Evolutionary conservation across 2,888 invertebrate genomes (phyloP).

Genomic region (Epiblema foenella): DNA sequence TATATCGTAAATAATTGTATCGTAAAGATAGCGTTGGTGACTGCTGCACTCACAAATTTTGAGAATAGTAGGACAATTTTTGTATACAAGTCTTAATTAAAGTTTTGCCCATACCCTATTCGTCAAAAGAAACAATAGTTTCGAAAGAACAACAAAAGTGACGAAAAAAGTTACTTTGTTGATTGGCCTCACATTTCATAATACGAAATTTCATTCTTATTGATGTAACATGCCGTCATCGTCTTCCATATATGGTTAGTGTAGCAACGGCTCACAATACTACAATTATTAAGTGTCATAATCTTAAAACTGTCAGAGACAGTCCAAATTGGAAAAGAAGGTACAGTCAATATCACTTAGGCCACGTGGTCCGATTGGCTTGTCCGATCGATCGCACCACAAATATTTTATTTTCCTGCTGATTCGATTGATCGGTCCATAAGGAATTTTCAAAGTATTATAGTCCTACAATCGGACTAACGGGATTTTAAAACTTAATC

Average conservation of each 20-base stretch:
- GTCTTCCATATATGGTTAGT: conserved; percentile 27
- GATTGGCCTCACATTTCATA: conserved; percentile 24
- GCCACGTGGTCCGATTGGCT: no score
- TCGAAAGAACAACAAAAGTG: conserved; percentile 5
- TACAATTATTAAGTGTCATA: conserved; percentile 40
- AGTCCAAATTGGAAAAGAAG: background rate
- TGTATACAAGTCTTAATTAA: background rate
- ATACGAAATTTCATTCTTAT: conserved; percentile 9
- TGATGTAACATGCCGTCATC: conserved; percentile 32
- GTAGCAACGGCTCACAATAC: conserved; percentile 35
- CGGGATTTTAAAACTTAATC: no score
- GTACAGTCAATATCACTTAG: no score
- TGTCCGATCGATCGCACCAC: no score
- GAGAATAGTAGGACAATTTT: background rate
- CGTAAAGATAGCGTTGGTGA: no score
- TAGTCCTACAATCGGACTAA: no score
- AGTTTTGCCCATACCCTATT: no score
- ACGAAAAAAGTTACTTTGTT: background rate
- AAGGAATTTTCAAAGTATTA: no score
- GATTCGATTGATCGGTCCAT: no score
- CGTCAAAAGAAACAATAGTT: background rate
- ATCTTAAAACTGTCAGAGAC: conserved; percentile 22
- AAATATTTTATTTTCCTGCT: no score
- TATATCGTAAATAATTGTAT: no score
- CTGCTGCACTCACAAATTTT: background rate